A percentile compares a stretch with the other conserved stretches of the same genome.
Evolutionary conservation across 1,140 invertebrate species (phyloP).

Genomic region (Bombus terrestris): DNA sequence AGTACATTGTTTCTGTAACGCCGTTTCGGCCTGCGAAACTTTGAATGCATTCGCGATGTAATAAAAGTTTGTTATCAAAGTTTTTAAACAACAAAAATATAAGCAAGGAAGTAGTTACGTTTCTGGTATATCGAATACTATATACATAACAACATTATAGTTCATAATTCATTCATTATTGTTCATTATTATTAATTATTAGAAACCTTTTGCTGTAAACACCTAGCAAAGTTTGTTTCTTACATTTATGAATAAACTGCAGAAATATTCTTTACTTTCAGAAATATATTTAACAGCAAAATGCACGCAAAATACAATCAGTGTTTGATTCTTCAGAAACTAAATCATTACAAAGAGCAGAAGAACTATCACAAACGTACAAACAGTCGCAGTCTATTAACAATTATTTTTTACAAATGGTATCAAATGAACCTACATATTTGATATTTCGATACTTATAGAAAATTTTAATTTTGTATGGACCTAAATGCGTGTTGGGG

Average conservation of each 20-base stretch:
- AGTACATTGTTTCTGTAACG: slow-evolving; percentile 20
- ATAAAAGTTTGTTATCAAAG: slow-evolving; percentile 39
- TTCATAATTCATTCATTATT: not conserved
- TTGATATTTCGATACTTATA: not conserved
- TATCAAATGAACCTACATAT: not conserved
- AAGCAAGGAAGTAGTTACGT: not conserved
- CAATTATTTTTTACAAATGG: no score
- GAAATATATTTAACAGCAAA: no score
- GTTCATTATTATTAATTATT: not conserved
- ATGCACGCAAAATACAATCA: no score
- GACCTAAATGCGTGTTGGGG: no score
- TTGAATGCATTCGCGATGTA: not conserved
- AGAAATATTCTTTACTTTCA: no score
- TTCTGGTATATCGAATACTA: not conserved
- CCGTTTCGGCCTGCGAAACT: not conserved
- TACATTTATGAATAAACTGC: no score
- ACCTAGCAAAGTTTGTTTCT: no score
- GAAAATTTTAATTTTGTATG: not conserved
- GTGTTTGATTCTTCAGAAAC: no score
- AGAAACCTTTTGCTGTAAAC: no score
- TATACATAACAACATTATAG: not conserved
- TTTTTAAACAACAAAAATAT: not conserved
- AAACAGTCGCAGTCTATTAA: no score
- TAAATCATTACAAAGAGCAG: no score
- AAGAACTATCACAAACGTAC: no score